These are phyloP conservation scores for Toxotes jaculatrix DNA, from an alignment of 2,113 vertebrate genomes.

Conservation along the genomic window DNA sequence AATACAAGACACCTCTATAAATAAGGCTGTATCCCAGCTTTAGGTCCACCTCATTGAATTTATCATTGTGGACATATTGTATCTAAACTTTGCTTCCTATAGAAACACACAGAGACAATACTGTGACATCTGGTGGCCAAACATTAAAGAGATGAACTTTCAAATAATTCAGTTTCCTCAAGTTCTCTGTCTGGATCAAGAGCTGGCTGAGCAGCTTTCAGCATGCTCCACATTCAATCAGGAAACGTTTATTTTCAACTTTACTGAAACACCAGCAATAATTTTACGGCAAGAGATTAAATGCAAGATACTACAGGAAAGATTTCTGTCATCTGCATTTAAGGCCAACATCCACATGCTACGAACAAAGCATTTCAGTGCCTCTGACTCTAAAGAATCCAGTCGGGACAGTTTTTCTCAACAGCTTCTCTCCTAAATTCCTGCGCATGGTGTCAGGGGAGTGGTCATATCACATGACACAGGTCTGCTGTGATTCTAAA, in stretches of 20 bases:
- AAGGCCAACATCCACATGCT: not conserved
- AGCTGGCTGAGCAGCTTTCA: not conserved
- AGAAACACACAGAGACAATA: not conserved
- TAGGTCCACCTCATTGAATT: not conserved
- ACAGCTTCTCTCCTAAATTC: not conserved
- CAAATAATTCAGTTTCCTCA: not conserved
- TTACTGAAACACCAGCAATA: not conserved
- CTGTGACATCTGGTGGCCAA: constrained; percentile 16
- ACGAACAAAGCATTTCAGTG: not conserved
- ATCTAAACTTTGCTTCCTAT: not conserved
- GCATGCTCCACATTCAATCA: not conserved
- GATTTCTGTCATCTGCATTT: not conserved
- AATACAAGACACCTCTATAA: not conserved
- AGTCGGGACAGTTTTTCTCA: constrained; percentile 46
- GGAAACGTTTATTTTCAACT: not conserved
- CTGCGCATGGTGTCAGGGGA: constrained; percentile 7
- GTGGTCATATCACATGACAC: constrained; percentile 48
- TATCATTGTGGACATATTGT: not conserved
- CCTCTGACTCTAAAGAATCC: constrained; percentile 51
- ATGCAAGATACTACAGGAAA: not conserved
- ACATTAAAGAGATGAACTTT: not conserved
- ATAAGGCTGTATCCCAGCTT: not conserved
- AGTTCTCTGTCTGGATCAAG: not conserved
- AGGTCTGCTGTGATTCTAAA: constrained; percentile 17
- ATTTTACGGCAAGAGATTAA: not conserved